phyloP scores from a whole-genome alignment of 2,113 vertebrate genomes.

The Mystacornis crossleyi region DNA sequence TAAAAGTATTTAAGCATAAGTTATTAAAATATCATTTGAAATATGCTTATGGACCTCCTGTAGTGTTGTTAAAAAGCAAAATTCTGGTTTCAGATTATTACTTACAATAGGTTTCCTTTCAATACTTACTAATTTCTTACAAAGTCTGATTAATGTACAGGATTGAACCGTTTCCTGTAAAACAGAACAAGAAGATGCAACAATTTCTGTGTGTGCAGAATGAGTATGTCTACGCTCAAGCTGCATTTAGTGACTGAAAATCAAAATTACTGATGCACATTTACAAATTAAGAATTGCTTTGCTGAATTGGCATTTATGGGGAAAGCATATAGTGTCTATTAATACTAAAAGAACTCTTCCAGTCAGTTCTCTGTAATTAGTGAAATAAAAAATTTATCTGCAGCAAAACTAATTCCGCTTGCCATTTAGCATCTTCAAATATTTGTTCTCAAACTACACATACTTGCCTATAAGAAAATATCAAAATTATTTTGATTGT shows the following conservation, averaged over 20 bases:
- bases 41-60: slow-evolving; percentile 24
- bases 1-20: slow-evolving; percentile 43
- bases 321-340: background rate
- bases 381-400: background rate
- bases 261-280: background rate
- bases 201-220: background rate
- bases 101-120: background rate
- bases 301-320: background rate
- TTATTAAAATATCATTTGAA: slow-evolving; percentile 53
- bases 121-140: background rate
- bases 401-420: background rate
- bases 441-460: background rate
- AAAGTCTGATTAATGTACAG: slow-evolving; percentile 21
- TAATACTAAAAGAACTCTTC: background rate
- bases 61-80: background rate
- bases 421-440: background rate
- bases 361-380: background rate
- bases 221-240: background rate
- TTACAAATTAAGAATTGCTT: background rate
- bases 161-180: background rate
- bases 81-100: slow-evolving; percentile 7
- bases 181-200: background rate
- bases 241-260: background rate
- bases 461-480: background rate
- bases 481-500: background rate